Percentiles rank a stretch among this genome's conserved stretches.
Conservation (phyloP, 2,888 invertebrate species). For the Amorpha juglandis region DNA sequence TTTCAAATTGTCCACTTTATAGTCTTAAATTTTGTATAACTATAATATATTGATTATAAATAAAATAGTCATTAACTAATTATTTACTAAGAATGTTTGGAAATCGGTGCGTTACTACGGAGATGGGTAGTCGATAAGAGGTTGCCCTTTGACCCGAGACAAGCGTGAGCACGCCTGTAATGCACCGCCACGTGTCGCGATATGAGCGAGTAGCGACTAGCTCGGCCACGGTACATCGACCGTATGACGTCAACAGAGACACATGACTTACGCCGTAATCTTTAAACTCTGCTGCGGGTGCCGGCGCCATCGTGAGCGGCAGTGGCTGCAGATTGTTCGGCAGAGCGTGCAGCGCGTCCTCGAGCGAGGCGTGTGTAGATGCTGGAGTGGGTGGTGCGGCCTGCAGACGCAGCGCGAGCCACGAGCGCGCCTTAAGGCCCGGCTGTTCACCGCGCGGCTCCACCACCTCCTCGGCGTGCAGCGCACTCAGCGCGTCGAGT, state of each 20-base stretch:
- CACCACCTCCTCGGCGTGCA: constrained; percentile 63
- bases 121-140: background rate
- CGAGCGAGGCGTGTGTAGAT: constrained; percentile 31
- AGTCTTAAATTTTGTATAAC: too few relatives aligned
- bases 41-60: too few relatives aligned
- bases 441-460: constrained; percentile 35
- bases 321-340: constrained; percentile 29
- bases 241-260: background rate
- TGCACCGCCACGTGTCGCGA: background rate
- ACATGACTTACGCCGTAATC: constrained; percentile 30
- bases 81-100: too few relatives aligned
- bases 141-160: constrained; percentile 4
- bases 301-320: constrained; percentile 29
- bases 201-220: too few relatives aligned
- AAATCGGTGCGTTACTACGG: background rate
- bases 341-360: constrained; percentile 35
- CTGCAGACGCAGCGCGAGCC: constrained; percentile 43
- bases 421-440: constrained; percentile 55
- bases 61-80: too few relatives aligned
- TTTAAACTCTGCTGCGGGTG: constrained; percentile 20
- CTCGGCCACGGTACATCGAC: too few relatives aligned
- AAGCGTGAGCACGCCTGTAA: background rate
- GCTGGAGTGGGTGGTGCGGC: constrained; percentile 25
- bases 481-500: constrained; percentile 41
- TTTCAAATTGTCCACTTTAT: too few relatives aligned